A percentile compares a stretch with the other conserved stretches of the same genome.
Evolutionary conservation across 2,113 vertebrate genomes (phyloP).

Genomic region (Neotragus moschatus): DNA sequence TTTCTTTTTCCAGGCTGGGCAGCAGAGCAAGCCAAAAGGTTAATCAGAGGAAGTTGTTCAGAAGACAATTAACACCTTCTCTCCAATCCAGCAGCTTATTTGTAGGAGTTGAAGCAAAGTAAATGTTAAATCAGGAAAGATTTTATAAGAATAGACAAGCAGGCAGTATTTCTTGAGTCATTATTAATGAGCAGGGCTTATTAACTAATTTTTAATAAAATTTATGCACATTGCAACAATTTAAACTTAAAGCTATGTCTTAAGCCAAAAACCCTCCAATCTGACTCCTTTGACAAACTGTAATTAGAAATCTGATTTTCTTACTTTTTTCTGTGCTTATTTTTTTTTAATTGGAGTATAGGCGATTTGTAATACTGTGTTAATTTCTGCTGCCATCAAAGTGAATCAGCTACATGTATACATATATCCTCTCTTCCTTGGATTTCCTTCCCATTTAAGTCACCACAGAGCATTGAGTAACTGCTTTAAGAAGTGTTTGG

Average conservation of each 20-base stretch:
- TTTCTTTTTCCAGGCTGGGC: not conserved
- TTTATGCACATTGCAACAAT: not conserved
- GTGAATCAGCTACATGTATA: not conserved
- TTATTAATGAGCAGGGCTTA: not conserved
- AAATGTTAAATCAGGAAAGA: not conserved
- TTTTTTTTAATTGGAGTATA: not conserved
- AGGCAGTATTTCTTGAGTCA: not conserved
- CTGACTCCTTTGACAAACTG: not conserved
- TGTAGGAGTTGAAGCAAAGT: not conserved
- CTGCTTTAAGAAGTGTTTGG: not conserved
- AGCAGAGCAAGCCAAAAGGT: not conserved
- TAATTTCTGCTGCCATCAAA: not conserved
- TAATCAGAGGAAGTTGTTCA: not conserved
- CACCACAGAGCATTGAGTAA: not conserved
- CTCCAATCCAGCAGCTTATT: not conserved
- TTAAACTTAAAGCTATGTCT: not conserved
- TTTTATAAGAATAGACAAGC: not conserved
- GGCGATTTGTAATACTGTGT: not conserved
- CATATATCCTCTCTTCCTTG: not conserved
- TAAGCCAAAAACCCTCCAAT: not conserved
- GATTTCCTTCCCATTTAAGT: not conserved
- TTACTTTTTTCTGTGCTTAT: not conserved
- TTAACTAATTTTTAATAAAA: not conserved
- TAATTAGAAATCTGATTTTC: not conserved
- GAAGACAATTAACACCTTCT: constrained; percentile 32